Conservation (phyloP, 2,797 vertebrate species). For the Morus bassanus region DNA sequence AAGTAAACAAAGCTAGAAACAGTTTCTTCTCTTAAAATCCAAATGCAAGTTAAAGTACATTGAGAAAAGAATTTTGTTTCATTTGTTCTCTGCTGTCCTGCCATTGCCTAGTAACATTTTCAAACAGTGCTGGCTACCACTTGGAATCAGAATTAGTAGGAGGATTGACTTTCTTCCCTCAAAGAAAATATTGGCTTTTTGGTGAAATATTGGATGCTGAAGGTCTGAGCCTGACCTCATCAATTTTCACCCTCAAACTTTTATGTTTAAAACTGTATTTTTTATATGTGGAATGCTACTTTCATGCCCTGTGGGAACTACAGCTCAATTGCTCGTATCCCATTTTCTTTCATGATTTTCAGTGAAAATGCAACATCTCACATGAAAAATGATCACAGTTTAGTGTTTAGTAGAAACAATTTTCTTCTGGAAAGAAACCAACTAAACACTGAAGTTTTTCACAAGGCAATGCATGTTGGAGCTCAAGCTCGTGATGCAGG, state of each 20-base stretch:
- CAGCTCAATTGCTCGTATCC: neutral
- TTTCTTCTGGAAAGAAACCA: neutral
- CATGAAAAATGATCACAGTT: neutral
- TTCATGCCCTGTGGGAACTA: neutral
- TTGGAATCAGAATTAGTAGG: neutral
- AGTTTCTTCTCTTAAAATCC: neutral
- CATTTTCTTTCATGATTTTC: neutral
- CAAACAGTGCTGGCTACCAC: neutral
- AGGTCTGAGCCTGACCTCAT: neutral
- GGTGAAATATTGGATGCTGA: neutral
- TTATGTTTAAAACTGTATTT: neutral
- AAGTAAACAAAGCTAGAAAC: neutral
- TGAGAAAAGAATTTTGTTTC: neutral
- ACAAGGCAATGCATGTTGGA: neutral
- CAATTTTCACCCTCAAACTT: neutral
- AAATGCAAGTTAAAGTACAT: neutral
- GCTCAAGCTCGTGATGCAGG: neutral
- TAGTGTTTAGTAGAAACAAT: neutral
- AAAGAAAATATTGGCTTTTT: neutral
- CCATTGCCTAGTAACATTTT: slow-evolving; percentile 5
- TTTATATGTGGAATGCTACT: neutral
- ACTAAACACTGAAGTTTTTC: neutral
- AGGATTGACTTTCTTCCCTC: neutral
- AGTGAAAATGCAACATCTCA: neutral
- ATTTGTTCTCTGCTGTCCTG: neutral